A percentile compares a stretch with the other conserved stretches of the same genome.
Conservation (phyloP, 2,113 vertebrate genomes). For the Arvicanthis niloticus region DNA sequence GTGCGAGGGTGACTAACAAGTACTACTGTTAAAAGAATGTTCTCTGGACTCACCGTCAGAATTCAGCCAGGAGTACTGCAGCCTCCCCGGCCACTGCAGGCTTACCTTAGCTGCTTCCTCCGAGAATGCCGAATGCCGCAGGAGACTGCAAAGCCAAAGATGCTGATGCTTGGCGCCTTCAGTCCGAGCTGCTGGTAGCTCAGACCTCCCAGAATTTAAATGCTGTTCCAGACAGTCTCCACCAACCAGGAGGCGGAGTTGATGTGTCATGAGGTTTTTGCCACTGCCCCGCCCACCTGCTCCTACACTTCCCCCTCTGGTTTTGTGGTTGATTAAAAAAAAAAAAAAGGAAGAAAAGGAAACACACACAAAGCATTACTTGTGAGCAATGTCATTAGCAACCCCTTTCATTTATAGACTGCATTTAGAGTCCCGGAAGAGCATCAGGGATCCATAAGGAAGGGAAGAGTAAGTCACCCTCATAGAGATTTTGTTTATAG, state of each 20-base stretch:
- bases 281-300: conserved; percentile 85
- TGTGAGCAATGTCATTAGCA: conserved; percentile 84
- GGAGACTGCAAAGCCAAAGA: background rate
- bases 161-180: conserved; percentile 31
- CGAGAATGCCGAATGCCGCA: conserved; percentile 25
- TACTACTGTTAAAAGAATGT: background rate
- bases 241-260: conserved; percentile 83
- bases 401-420: conserved; percentile 69
- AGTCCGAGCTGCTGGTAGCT: conserved; percentile 75
- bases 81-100: background rate
- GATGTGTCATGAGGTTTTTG: conserved; percentile 86
- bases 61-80: background rate
- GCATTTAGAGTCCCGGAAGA: conserved; percentile 69
- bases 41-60: background rate
- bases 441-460: background rate
- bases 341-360: background rate
- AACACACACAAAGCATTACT: conserved; percentile 81
- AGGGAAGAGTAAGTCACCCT: conserved; percentile 20
- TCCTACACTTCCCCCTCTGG: conserved; percentile 88
- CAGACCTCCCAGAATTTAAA: conserved; percentile 86
- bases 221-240: conserved; percentile 72
- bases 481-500: conserved; percentile 36
- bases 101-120: conserved; percentile 79
- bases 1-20: background rate
- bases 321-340: conserved; percentile 90